Evolutionary conservation across 2,797 vertebrate genomes (phyloP).

Genomic region (Arrhamphus sclerolepis): DNA sequence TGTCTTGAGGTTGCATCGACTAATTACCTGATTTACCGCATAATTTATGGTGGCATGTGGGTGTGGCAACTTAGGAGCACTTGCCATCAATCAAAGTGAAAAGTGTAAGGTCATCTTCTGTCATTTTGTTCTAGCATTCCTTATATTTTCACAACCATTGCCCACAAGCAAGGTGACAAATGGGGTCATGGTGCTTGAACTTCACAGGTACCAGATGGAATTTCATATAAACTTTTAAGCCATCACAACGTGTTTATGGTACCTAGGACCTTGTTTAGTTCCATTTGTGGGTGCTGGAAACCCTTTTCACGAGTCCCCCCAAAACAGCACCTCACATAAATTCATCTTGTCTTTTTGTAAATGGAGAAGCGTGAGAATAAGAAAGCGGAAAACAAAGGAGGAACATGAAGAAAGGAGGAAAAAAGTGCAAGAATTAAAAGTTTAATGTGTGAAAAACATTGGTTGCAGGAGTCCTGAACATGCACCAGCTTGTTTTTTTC

Average conservation of each 20-base stretch:
- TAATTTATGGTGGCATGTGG: slow-evolving; percentile 51
- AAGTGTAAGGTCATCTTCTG: slow-evolving; percentile 38
- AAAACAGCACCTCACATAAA: slow-evolving; percentile 7
- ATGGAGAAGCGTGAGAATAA: slow-evolving; percentile 14
- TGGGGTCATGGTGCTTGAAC: slow-evolving; percentile 16
- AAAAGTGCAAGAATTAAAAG: slow-evolving; percentile 20
- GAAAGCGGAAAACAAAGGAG: not conserved
- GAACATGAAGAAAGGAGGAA: not conserved
- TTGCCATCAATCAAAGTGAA: slow-evolving; percentile 59
- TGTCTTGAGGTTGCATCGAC: slow-evolving; percentile 35
- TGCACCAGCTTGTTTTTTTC: slow-evolving; percentile 78
- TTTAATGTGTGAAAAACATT: slow-evolving; percentile 17
- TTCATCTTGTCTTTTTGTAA: slow-evolving; percentile 22
- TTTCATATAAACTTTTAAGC: slow-evolving; percentile 31
- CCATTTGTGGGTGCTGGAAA: too few relatives aligned
- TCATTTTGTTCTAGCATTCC: slow-evolving; percentile 31
- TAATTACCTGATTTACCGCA: slow-evolving; percentile 68
- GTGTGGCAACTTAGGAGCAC: slow-evolving; percentile 26
- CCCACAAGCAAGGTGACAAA: slow-evolving; percentile 33
- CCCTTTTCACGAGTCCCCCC: not conserved
- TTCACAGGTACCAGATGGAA: slow-evolving; percentile 22
- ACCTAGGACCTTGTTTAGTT: slow-evolving; percentile 1
- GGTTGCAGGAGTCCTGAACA: slow-evolving; percentile 26
- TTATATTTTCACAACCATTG: slow-evolving; percentile 30
- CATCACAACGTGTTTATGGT: slow-evolving; percentile 26